Conservation (phyloP, 2,888 invertebrate species). For the Mythimna impura region DNA sequence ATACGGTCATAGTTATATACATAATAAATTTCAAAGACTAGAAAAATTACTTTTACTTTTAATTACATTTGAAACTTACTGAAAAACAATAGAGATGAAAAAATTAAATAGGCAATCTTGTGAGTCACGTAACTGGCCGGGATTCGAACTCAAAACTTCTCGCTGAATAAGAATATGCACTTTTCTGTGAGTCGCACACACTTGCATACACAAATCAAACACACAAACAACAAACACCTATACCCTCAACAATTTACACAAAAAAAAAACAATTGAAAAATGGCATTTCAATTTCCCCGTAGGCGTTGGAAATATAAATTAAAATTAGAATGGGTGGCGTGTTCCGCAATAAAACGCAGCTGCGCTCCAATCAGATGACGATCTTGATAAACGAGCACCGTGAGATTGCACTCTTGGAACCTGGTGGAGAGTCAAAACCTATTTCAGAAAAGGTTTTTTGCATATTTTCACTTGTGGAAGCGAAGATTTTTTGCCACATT, state of each 20-base stretch:
- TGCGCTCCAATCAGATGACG: conserved; percentile 88
- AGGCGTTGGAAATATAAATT: conserved; percentile 81
- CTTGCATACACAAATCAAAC: not conserved
- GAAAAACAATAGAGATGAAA: not conserved
- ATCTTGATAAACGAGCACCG: conserved; percentile 89
- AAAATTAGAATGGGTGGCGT: conserved; percentile 85
- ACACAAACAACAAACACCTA: not conserved
- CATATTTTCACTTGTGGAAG: conserved; percentile 9
- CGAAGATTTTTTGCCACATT: not conserved
- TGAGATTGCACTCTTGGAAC: conserved; percentile 87
- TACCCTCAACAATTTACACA: not conserved
- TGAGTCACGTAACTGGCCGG: not conserved
- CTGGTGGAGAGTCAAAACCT: conserved; percentile 48
- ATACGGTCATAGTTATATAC: no score
- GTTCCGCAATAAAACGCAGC: conserved; percentile 90
- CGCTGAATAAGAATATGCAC: not conserved
- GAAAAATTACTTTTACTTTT: no score
- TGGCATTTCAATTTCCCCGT: conserved; percentile 74
- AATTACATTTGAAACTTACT: not conserved
- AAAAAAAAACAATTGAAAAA: conserved; percentile 64
- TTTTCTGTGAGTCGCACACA: not conserved
- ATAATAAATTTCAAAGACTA: no score
- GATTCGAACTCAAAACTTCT: not conserved
- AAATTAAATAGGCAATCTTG: not conserved
- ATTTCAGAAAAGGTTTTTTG: conserved; percentile 17